phyloP scores from a whole-genome alignment of 2,888 invertebrate species.

The Coenonympha glycerion region DNA sequence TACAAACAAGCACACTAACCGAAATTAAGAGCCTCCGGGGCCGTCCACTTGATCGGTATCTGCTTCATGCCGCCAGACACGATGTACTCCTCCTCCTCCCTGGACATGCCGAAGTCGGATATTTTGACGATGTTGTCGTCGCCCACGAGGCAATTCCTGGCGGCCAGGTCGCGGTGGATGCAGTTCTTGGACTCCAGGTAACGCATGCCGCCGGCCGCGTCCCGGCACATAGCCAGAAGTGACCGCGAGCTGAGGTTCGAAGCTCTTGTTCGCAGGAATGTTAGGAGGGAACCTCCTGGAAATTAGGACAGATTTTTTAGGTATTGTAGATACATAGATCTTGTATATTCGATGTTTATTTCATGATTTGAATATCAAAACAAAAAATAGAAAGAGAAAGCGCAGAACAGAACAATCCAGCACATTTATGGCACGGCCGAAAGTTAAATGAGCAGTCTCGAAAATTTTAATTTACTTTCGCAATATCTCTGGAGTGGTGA shows the following conservation, averaged over 20 bases:
- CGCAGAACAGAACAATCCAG: too few species aligned
- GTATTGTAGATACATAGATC: neutral
- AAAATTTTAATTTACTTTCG: too few species aligned
- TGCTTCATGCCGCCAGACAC: slow-evolving; percentile 99
- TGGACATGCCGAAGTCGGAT: slow-evolving; percentile 98
- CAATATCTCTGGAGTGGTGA: too few species aligned
- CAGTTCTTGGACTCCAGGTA: slow-evolving; percentile 97
- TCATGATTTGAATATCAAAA: too few species aligned
- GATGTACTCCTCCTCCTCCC: slow-evolving; percentile 97
- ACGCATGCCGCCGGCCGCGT: slow-evolving; percentile 95
- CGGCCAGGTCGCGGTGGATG: slow-evolving; percentile 96
- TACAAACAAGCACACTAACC: slow-evolving; percentile 76
- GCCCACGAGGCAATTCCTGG: slow-evolving; percentile 93
- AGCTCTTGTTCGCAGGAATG: slow-evolving; percentile 89
- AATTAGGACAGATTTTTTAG: neutral
- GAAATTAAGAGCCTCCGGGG: slow-evolving; percentile 96
- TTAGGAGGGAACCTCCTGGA: slow-evolving; percentile 91
- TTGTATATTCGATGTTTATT: too few species aligned
- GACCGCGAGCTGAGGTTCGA: slow-evolving; percentile 78
- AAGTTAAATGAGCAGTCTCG: too few species aligned
- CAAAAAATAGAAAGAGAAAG: too few species aligned
- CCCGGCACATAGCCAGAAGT: slow-evolving; percentile 91
- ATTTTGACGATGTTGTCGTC: slow-evolving; percentile 94
- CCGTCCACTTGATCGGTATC: slow-evolving; percentile 99
- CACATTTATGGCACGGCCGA: too few species aligned